phyloP scores from a whole-genome alignment of 2,888 invertebrate genomes.

The Drosophila neotestacea region DNA sequence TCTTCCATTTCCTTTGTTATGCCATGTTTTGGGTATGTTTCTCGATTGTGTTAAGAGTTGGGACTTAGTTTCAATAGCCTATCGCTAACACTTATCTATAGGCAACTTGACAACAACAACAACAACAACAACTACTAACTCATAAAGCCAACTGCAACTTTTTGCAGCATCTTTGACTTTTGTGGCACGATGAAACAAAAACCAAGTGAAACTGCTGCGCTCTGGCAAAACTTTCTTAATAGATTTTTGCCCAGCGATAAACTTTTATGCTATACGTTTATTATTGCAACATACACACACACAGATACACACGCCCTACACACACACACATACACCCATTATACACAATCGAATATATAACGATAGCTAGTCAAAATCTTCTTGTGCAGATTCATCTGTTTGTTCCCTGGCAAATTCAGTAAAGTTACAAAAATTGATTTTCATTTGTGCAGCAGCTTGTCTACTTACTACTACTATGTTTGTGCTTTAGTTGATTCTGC shows the following conservation, averaged over 20 bases:
- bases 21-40: conserved; percentile 15
- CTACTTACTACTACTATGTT: conserved; percentile 24
- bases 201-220: conserved; percentile 68
- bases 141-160: conserved; percentile 70
- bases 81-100: conserved; percentile 57
- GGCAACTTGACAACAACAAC: conserved; percentile 37
- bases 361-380: conserved; percentile 50
- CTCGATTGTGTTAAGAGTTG: conserved; percentile 18
- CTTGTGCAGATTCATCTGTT: conserved; percentile 40
- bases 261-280: conserved; percentile 50
- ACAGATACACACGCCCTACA: too few relatives aligned
- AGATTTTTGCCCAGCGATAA: conserved; percentile 72
- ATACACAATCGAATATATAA: neutral
- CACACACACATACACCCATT: neutral
- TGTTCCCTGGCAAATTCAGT: conserved; percentile 51
- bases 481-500: conserved; percentile 22
- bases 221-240: conserved; percentile 78
- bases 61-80: conserved; percentile 45
- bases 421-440: conserved; percentile 72
- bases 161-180: conserved; percentile 38
- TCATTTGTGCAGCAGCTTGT: conserved; percentile 69
- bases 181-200: conserved; percentile 41
- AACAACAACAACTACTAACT: conserved; percentile 36
- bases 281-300: conserved; percentile 35
- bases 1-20: conserved; percentile 11